phyloP scores from a whole-genome alignment of 2,797 vertebrate species.

The Bradypodion ventrale region DNA sequence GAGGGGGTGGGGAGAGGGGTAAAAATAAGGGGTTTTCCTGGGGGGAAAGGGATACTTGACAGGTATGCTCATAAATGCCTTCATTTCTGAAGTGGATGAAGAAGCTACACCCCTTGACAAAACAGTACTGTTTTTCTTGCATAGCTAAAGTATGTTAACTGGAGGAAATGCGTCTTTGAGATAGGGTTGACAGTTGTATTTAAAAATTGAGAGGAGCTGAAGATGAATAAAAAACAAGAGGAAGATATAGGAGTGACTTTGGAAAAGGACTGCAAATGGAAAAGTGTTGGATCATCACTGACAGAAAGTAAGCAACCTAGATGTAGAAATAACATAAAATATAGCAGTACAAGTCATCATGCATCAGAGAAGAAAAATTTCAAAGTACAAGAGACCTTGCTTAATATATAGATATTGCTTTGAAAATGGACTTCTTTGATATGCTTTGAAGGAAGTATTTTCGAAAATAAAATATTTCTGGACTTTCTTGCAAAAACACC shows the following conservation, averaged over 20 bases:
- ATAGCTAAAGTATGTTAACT: no score
- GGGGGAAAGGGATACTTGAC: no score
- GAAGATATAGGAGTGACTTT: background rate
- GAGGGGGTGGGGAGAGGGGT: no score
- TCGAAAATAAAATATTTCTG: constrained; percentile 44
- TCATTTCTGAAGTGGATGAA: no score
- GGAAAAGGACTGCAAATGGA: constrained; percentile 33
- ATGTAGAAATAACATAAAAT: constrained; percentile 59
- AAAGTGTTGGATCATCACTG: background rate
- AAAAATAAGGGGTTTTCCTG: no score
- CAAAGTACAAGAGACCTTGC: constrained; percentile 47
- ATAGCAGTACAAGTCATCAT: constrained; percentile 50
- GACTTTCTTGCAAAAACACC: constrained; percentile 38
- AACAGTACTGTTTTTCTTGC: no score
- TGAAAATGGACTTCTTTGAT: constrained; percentile 61
- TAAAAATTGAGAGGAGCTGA: background rate
- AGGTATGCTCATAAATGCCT: no score
- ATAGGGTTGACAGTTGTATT: constrained; percentile 26
- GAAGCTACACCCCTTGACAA: no score
- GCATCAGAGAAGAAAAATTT: constrained; percentile 42
- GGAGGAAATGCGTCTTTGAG: background rate
- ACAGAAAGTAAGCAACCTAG: constrained; percentile 1
- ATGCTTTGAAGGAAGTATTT: constrained; percentile 29
- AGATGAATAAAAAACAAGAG: constrained; percentile 7
- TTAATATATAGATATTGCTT: constrained; percentile 62